Conservation (phyloP, 2,113 vertebrate species). For the Esox niger region DNA sequence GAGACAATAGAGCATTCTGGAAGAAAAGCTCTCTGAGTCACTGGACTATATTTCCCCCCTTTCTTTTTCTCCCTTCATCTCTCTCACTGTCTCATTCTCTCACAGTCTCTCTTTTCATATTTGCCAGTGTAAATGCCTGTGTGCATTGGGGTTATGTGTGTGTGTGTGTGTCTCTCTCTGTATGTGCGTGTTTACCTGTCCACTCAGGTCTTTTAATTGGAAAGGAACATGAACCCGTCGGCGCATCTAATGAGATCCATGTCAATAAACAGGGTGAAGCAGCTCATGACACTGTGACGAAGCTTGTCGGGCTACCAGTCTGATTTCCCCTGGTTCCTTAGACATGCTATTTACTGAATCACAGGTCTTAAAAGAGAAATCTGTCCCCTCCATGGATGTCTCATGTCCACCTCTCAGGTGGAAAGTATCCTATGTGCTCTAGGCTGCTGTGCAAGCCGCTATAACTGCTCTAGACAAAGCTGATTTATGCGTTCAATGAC, state of each 20-base stretch:
- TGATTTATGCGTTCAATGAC: not conserved
- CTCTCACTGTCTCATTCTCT: not conserved
- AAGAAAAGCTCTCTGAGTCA: too few species aligned
- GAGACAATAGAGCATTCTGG: too few species aligned
- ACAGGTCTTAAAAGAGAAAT: not conserved
- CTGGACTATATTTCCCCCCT: not conserved
- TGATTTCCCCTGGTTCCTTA: not conserved
- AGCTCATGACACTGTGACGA: not conserved
- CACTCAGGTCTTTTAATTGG: conserved; percentile 1
- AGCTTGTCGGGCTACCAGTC: not conserved
- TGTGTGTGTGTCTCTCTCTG: not conserved
- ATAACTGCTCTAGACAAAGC: not conserved
- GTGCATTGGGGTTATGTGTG: not conserved
- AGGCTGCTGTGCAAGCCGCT: not conserved
- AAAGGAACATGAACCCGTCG: not conserved
- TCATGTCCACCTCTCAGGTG: too few species aligned
- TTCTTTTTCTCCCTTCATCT: not conserved
- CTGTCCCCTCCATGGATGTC: not conserved
- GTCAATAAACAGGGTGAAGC: not conserved
- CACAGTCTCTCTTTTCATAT: too few species aligned
- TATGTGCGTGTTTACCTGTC: not conserved
- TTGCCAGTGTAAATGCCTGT: not conserved
- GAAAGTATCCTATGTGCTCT: not conserved
- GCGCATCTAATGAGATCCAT: not conserved
- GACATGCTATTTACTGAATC: not conserved